Evolutionary conservation across 2,888 invertebrate genomes (phyloP).

Genomic region (Drosophila histrio): DNA sequence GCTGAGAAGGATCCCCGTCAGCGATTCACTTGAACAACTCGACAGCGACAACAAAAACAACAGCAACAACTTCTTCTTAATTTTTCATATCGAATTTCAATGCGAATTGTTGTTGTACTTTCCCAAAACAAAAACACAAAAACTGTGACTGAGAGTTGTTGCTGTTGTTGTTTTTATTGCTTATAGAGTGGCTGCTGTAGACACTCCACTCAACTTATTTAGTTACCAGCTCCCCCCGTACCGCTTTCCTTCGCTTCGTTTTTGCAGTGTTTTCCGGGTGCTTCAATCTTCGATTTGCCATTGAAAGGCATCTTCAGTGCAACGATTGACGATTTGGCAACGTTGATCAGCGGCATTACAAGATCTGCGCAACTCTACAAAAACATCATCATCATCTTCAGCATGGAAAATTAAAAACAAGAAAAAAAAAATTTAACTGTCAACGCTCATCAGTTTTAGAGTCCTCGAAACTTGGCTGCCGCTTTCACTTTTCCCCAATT

Average conservation of each 20-base stretch:
- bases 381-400: background rate
- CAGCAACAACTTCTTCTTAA: conserved; percentile 57
- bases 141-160: conserved; percentile 8
- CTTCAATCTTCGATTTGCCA: conserved; percentile 57
- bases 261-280: conserved; percentile 57
- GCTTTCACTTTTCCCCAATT: conserved; percentile 68
- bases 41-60: conserved; percentile 35
- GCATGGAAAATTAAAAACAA: background rate
- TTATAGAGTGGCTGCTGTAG: conserved; percentile 3
- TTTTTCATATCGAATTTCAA: conserved; percentile 77
- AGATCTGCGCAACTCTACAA: conserved; percentile 10
- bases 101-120: conserved; percentile 66
- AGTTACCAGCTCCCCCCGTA: background rate
- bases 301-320: conserved; percentile 45
- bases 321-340: conserved; percentile 51
- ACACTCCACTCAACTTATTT: conserved; percentile 1
- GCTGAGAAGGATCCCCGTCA: conserved; percentile 55
- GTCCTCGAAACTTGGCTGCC: conserved; percentile 27
- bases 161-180: conserved; percentile 4
- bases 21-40: conserved; percentile 66
- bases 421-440: conserved; percentile 38
- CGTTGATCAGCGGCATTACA: conserved; percentile 27
- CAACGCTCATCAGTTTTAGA: conserved; percentile 53
- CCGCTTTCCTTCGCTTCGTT: background rate
- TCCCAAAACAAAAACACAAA: conserved; percentile 24